A percentile compares a stretch with the other conserved stretches of the same genome.
Evolutionary conservation across 2,797 vertebrate species (phyloP).

Genomic region (Scyliorhinus canicula): DNA sequence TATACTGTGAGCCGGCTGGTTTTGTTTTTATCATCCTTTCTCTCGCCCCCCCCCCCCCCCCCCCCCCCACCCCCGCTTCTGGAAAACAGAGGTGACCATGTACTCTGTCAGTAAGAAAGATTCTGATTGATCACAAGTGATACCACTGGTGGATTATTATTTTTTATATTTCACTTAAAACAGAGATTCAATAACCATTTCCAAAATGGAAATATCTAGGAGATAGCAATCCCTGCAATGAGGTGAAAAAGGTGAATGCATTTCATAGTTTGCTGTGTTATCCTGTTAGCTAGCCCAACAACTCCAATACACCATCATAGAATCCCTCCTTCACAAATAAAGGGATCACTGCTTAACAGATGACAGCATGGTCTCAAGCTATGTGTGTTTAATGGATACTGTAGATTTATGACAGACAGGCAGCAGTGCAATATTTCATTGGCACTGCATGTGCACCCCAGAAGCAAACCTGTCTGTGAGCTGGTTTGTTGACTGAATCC

Average conservation of each 20-base stretch:
- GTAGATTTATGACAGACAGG: neutral
- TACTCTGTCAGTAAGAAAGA: neutral
- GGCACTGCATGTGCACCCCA: neutral
- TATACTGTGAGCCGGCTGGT: neutral
- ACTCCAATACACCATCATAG: neutral
- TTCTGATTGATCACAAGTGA: constrained; percentile 14
- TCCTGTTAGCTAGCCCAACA: neutral
- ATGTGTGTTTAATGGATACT: neutral
- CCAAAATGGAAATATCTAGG: neutral
- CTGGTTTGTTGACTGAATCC: neutral
- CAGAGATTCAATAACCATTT: neutral
- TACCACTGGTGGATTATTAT: neutral
- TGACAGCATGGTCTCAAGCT: neutral
- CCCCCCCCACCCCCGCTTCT: no score
- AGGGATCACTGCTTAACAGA: neutral
- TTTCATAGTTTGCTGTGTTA: neutral
- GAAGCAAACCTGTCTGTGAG: neutral
- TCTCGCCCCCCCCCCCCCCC: no score
- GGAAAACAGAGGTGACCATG: neutral
- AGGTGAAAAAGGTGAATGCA: neutral
- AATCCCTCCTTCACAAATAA: neutral
- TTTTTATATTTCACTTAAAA: neutral
- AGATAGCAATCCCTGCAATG: neutral
- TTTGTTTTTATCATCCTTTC: neutral
- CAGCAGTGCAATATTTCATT: neutral